Evolutionary conservation across 2,113 vertebrate genomes (phyloP), one percentile per base, ranked within the genome.

Genomic region (Trematocara marginatum): DNA sequence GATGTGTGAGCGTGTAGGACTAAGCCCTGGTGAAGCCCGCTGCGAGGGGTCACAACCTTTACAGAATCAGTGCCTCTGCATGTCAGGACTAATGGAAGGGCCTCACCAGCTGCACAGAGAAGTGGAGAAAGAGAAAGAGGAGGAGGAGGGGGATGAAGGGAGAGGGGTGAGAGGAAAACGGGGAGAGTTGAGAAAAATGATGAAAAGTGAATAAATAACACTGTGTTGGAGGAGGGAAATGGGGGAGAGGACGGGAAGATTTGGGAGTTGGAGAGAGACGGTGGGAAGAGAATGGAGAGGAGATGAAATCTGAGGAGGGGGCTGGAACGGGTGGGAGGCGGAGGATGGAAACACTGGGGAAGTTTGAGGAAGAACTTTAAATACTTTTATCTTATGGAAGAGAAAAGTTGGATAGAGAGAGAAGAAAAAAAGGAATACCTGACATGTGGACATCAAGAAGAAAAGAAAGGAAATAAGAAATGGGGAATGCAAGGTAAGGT

Each of bases 11-110:
- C 88, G 89, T 86, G 86, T 49, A 78, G 87, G 91, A 95, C 92
- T 94, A 95, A 95, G 93, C 94, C 85, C 92, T 92, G 93, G 93
- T 88, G 80, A 91, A 93, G 79, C 96, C 95, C 71, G 86, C 95
- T 96, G 95, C 59, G 95, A 88, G 80, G 52, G 96, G 95, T 95
- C 94, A 88, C 61, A 95, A 97, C 97, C 97, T 96, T 97, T 97
- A 97, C 97, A 97, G 97, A 97, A 97, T 97, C 97, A 97, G 96
- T 97, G 96, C 95, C 97, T 96, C 94, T 96, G 90, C 95, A 96
- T 97, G 97, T 97, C 97, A 97, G 95, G 93, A 95, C 95, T 96
- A 97, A 97, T 97, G 96, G 94, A 95, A 91, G 90, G 89, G 91
- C 89, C 94, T 86, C 91, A 90, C 90, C 93, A 95, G 94, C 94